Conservation (phyloP, 2,888 invertebrate species). For the Zygothrica quintamaculata region DNA sequence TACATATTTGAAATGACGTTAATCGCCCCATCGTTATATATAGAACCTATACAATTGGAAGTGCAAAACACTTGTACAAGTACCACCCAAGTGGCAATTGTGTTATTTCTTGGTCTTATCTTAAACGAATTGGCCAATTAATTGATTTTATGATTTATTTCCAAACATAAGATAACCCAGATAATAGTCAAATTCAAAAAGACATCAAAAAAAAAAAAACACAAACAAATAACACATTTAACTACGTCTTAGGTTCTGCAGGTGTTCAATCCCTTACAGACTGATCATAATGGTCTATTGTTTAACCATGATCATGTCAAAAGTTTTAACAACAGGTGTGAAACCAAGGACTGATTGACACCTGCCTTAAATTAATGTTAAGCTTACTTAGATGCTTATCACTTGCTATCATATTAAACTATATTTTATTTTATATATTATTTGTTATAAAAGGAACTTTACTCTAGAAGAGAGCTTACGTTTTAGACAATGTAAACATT, state of each 20-base stretch:
- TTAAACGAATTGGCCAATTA: constrained; percentile 38
- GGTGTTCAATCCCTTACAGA: constrained; percentile 25
- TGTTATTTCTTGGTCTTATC: constrained; percentile 38
- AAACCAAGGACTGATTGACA: background rate
- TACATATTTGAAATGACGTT: constrained; percentile 25
- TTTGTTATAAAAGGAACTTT: no score
- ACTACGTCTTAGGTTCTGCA: constrained; percentile 30
- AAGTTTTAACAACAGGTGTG: background rate
- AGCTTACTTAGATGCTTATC: no score
- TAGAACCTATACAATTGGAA: constrained; percentile 9
- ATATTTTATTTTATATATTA: no score
- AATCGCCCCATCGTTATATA: constrained; percentile 49
- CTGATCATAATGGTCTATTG: constrained; percentile 6
- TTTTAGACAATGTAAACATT: no score
- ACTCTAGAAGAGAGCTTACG: no score
- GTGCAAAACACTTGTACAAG: constrained; percentile 50
- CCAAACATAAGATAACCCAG: constrained; percentile 17
- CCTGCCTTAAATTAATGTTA: no score
- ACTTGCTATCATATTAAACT: no score
- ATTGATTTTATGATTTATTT: constrained; percentile 43
- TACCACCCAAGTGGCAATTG: constrained; percentile 24
- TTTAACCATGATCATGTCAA: constrained; percentile 2
- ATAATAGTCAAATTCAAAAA: constrained; percentile 29
- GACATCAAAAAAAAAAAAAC: constrained; percentile 6
- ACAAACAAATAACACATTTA: no score